Evolutionary conservation across 2,113 vertebrate species (phyloP).

Genomic region (Myanophis thanlyinensis): DNA sequence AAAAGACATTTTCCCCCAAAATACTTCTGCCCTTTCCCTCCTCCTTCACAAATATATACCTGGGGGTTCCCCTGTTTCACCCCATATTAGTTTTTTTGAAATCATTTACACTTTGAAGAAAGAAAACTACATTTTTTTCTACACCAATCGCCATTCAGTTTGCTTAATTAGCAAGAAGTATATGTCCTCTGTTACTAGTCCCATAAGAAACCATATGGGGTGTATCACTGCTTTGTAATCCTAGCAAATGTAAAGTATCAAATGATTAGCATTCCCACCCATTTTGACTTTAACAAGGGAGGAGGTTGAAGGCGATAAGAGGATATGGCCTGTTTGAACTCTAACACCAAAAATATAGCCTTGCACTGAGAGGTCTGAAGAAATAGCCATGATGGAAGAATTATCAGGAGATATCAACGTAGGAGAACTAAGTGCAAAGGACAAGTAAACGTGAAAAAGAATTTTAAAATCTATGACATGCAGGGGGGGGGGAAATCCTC

Average conservation of each 20-base stretch:
- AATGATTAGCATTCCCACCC: not conserved
- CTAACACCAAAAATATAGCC: constrained; percentile 3
- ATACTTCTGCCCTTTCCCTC: not conserved
- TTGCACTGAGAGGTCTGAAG: not conserved
- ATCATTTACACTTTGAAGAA: not conserved
- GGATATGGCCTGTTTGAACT: not conserved
- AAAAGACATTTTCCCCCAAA: not conserved
- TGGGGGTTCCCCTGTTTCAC: not conserved
- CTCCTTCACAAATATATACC: not conserved
- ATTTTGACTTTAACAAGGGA: constrained; percentile 8
- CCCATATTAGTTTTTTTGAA: not conserved
- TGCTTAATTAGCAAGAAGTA: not conserved
- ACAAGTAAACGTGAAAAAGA: not conserved
- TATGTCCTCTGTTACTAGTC: not conserved
- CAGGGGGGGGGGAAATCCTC: no score
- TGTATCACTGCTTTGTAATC: not conserved
- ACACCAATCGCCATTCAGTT: not conserved
- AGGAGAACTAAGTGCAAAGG: not conserved
- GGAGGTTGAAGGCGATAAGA: not conserved
- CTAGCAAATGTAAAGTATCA: not conserved
- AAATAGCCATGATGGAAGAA: not conserved
- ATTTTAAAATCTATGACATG: not conserved
- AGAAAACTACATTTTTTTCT: not conserved
- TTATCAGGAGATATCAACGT: no score
- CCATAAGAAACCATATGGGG: not conserved